phyloP scores from a whole-genome alignment of 2,113 vertebrate species.

The Ageneiosus marmoratus region DNA sequence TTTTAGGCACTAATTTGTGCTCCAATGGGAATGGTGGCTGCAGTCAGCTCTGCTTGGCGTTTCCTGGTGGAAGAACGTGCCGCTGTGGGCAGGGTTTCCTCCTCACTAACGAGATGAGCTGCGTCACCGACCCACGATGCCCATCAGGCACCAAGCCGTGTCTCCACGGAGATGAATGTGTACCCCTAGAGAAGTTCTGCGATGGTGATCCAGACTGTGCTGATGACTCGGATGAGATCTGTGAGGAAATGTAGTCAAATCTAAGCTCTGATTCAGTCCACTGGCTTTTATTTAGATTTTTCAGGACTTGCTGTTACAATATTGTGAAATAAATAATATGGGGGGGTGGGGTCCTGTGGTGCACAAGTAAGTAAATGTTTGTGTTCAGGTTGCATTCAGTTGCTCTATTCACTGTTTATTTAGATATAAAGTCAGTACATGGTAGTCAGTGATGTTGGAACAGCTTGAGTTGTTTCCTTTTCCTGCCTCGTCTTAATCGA shows the following conservation, averaged over 20 bases:
- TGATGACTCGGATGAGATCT: constrained; percentile 83
- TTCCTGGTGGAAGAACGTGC: constrained; percentile 77
- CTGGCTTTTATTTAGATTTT: not conserved
- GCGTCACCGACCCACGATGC: constrained; percentile 64
- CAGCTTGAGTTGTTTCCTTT: too few species aligned
- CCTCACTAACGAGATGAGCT: constrained; percentile 60
- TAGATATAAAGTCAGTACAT: too few species aligned
- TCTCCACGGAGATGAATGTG: constrained; percentile 73
- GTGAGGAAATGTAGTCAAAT: constrained; percentile 63
- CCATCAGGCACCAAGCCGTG: constrained; percentile 62
- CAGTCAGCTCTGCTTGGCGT: constrained; percentile 83
- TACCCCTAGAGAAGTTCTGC: constrained; percentile 74
- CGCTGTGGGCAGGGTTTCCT: constrained; percentile 72
- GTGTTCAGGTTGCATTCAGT: too few species aligned
- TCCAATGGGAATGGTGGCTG: constrained; percentile 79
- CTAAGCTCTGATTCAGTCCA: not conserved
- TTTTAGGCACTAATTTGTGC: constrained; percentile 78
- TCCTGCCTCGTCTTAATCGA: not conserved
- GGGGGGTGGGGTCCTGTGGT: too few species aligned
- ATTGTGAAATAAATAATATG: too few species aligned
- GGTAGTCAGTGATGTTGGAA: too few species aligned
- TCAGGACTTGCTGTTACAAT: not conserved
- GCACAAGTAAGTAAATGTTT: too few species aligned
- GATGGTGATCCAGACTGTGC: constrained; percentile 71
- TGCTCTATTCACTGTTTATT: too few species aligned